A percentile compares a stretch with the other conserved stretches of the same genome.
phyloP scores from a whole-genome alignment of 2,797 vertebrate species.

The Coregonus ussuriensis region DNA sequence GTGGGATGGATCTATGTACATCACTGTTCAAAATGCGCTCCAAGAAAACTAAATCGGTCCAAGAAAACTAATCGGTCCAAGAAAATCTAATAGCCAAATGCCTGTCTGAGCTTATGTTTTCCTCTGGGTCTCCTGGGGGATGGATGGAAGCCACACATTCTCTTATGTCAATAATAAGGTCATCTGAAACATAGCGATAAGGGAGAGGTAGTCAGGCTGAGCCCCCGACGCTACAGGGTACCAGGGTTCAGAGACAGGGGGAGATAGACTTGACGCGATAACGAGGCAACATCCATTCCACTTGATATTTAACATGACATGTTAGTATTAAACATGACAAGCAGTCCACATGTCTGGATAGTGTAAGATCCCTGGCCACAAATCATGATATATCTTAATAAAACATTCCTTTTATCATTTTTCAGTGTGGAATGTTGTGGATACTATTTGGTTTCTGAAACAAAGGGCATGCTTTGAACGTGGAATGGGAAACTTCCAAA shows the following conservation, averaged over 20 bases:
- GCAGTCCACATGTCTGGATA: not conserved
- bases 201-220: not conserved
- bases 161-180: not conserved
- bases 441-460: no score
- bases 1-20: not conserved
- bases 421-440: not conserved
- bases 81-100: not conserved
- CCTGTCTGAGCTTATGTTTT: constrained; percentile 1
- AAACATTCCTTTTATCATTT: not conserved
- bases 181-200: not conserved
- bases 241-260: not conserved
- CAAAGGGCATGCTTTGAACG: no score
- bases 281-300: not conserved
- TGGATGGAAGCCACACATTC: not conserved
- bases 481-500: no score
- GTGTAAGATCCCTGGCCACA: not conserved
- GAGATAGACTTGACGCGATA: not conserved
- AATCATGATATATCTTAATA: not conserved
- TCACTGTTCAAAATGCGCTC: not conserved
- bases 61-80: not conserved
- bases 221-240: no score
- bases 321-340: not conserved
- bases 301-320: not conserved
- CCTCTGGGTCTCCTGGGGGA: not conserved
- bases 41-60: not conserved